Evolutionary conservation across 2,888 invertebrate species (phyloP).

Genomic region (Eilema sororculum): DNA sequence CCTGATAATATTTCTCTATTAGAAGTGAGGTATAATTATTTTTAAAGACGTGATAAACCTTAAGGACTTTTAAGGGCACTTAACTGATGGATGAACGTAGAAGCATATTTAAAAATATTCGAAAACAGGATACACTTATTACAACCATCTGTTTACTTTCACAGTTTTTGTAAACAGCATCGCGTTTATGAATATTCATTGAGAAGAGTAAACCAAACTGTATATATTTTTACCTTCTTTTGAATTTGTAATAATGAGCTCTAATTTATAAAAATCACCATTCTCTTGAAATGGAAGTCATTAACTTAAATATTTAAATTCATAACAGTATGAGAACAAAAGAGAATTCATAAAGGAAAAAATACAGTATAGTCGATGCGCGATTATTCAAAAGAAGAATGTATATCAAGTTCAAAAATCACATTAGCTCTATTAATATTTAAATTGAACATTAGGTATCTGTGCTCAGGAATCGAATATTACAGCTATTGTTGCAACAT

Average conservation of each 20-base stretch:
- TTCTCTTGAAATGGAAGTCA: constrained; percentile 11
- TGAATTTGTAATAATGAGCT: constrained; percentile 26
- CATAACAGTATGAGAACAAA: constrained; percentile 33
- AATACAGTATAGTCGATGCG: constrained; percentile 16
- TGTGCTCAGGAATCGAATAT: constrained; percentile 55
- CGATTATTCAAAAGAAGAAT: constrained; percentile 39
- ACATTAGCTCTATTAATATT: constrained; percentile 55
- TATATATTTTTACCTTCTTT: constrained; percentile 11
- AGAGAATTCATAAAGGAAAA: constrained; percentile 28
- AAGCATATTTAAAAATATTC: constrained; percentile 24
- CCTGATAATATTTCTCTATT: constrained; percentile 46
- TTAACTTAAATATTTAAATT: constrained; percentile 35
- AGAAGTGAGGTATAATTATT: constrained; percentile 38
- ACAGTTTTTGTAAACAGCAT: constrained; percentile 25
- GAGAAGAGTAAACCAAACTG: constrained; percentile 1
- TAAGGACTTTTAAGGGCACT: constrained; percentile 35
- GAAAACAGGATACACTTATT: constrained; percentile 18
- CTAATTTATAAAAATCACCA: constrained; percentile 35
- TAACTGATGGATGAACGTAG: constrained; percentile 23
- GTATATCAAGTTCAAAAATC: constrained; percentile 40
- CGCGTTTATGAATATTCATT: constrained; percentile 25
- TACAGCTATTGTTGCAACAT: constrained; percentile 75
- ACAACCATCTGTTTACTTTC: constrained; percentile 25
- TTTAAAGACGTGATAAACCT: constrained; percentile 49
- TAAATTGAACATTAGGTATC: constrained; percentile 56